Evolutionary conservation across 2,888 invertebrate genomes (phyloP), one percentile per base, ranked within the genome.

Genomic region (Pherbina coryleti): DNA sequence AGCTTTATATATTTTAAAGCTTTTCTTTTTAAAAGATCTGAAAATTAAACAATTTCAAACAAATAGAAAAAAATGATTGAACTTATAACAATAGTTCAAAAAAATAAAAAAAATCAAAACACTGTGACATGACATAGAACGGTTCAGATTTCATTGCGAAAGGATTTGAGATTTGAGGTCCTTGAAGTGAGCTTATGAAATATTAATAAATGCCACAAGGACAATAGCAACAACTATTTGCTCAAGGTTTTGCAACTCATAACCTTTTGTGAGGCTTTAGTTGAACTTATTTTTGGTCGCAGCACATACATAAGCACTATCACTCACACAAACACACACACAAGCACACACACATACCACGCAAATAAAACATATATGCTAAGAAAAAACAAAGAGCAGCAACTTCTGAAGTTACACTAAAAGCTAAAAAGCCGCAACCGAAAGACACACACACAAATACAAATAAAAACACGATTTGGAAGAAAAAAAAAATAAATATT

Each of bases 401-500:
- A 19, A 19, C 53, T 44, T 73, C 28, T 49, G 31, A 73, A 37
- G 60, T 69, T 62, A 14, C 49, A 53, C 55, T 44, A 72, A 72
- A 77, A 77, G 77, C 77, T 72, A 57, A 72, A 72, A 77, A 77
- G 66, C 77, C 73, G 67, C 73, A 72, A 73, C 57, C 51, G 34
- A 71, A 51, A 31, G 34, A 64, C 71, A 76, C 49, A 64, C 31
- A 53, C n/a, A 31, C 55, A 72, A 0, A 14, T 34, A 22, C 25
- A 69, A 25, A 9, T 5, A 70, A 17, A 25, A 51, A 9, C 25
- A 9, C 17, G 11, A 31, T 25, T 2, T 17, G 22, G 22, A 17
- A 44, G 22, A 44, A 60, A 19, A 60, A 51, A 69, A 31, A 55
- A 51, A 37, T 14, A 76, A 34, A 71, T 62, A 37, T 71, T 34